A percentile compares a stretch with the other conserved stretches of the same genome.
Conservation (phyloP, 2,797 vertebrate species). For the Acanthurus lineatus region DNA sequence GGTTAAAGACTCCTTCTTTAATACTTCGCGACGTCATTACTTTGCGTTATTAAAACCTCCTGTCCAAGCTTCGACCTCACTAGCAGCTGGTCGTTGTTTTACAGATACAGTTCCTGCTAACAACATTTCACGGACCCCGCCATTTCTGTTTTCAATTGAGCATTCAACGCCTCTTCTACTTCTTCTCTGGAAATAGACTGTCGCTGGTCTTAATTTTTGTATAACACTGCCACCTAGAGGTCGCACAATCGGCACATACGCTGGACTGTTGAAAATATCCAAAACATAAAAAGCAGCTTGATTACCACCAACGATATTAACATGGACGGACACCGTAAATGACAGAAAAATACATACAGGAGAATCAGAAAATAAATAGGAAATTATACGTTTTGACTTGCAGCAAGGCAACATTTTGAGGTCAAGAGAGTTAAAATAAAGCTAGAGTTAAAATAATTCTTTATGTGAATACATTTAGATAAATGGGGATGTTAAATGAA, state of each 20-base stretch:
- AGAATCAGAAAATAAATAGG: not conserved
- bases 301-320: not conserved
- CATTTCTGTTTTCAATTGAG: constrained; percentile 61
- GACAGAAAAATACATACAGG: too few species aligned
- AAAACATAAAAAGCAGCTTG: not conserved
- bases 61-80: not conserved
- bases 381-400: not conserved
- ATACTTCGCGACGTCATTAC: not conserved
- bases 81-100: not conserved
- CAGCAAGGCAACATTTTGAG: too few species aligned
- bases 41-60: not conserved
- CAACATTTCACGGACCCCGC: constrained; percentile 15
- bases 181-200: not conserved
- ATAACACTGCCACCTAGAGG: constrained; percentile 36
- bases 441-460: too few species aligned
- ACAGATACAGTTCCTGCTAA: accelerated
- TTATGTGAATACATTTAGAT: too few species aligned
- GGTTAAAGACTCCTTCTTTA: not conserved
- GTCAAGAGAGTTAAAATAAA: too few species aligned
- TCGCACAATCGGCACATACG: too few species aligned
- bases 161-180: not conserved
- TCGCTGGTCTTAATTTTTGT: accelerated
- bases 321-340: too few species aligned
- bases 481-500: too few species aligned
- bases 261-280: not conserved